Percentiles rank a stretch among this genome's conserved stretches.
Conservation (phyloP, 2,113 vertebrate species). For the Okapia johnstoni region DNA sequence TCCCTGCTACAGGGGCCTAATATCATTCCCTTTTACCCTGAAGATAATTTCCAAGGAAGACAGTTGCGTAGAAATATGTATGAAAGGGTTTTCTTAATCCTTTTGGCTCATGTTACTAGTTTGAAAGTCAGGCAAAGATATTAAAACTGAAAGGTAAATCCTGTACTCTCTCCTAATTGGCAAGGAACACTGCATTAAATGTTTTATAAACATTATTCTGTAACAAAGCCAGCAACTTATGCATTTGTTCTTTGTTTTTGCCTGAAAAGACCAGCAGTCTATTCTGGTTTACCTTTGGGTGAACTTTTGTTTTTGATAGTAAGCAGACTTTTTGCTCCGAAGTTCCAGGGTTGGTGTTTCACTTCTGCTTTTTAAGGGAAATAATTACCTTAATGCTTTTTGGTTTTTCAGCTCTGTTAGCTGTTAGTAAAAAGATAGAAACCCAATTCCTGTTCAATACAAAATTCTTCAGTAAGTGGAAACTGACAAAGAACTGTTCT, state of each 20-base stretch:
- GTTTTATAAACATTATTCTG: conserved; percentile 23
- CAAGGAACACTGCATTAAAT: conserved; percentile 28
- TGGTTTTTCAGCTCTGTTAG: conserved; percentile 10
- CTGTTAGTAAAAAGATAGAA: background rate
- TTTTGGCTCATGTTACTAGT: conserved; percentile 15
- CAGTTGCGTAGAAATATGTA: background rate
- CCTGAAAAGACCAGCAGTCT: background rate
- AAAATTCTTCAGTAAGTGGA: background rate
- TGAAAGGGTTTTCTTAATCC: conserved; percentile 30
- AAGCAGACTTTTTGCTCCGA: background rate
- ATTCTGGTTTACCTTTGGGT: conserved; percentile 54
- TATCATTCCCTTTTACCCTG: conserved; percentile 12
- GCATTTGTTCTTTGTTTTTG: conserved; percentile 14
- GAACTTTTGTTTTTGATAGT: conserved; percentile 57
- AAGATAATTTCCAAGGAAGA: background rate
- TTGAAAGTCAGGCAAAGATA: conserved; percentile 28
- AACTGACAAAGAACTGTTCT: background rate
- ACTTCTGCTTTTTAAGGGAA: conserved; percentile 29
- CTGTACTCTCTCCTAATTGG: conserved; percentile 45
- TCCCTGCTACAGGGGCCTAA: background rate
- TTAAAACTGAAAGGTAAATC: conserved; percentile 51
- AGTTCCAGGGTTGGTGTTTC: conserved; percentile 26
- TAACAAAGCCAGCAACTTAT: background rate
- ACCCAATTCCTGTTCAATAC: background rate
- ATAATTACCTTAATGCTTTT: background rate